Percentiles rank a stretch among this genome's conserved stretches.
These are phyloP conservation scores for Anolis apletophallus DNA, from an alignment of 2,797 vertebrate species.

Conservation along the genomic window DNA sequence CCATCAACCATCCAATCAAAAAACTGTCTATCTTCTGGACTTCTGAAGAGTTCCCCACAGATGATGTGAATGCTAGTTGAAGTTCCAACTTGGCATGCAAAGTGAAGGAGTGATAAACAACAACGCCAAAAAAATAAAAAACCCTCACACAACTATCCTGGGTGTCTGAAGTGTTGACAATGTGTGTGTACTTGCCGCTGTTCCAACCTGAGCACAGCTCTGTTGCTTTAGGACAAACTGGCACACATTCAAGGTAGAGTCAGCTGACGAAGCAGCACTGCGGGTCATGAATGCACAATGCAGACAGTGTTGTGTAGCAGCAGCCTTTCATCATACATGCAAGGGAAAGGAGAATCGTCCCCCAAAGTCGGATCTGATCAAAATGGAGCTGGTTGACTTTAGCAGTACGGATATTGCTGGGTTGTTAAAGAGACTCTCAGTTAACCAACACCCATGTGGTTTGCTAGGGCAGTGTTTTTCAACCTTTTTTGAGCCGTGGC, in stretches of 20 bases:
- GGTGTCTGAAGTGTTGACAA: background rate
- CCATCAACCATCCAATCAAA: background rate
- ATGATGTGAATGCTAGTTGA: background rate
- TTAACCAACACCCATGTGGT: too few species aligned
- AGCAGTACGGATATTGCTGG: background rate
- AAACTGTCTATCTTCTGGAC: too few species aligned
- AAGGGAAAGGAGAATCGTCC: background rate
- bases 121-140: background rate
- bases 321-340: background rate
- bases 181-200: background rate
- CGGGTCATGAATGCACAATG: slow-evolving; percentile 29
- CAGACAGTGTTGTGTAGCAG: background rate
- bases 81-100: background rate
- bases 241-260: slow-evolving; percentile 18
- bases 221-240: slow-evolving; percentile 20
- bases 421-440: background rate
- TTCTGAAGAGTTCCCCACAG: too few species aligned
- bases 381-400: background rate
- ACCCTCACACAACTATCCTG: background rate
- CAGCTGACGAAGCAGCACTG: background rate
- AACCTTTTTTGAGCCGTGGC: too few species aligned
- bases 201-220: background rate
- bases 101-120: background rate
- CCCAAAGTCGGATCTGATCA: background rate
- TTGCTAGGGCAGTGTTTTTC: too few species aligned